Evolutionary conservation across 2,888 invertebrate species (phyloP), one percentile per base, ranked within the genome.

Genomic region (Melanargia galathea): DNA sequence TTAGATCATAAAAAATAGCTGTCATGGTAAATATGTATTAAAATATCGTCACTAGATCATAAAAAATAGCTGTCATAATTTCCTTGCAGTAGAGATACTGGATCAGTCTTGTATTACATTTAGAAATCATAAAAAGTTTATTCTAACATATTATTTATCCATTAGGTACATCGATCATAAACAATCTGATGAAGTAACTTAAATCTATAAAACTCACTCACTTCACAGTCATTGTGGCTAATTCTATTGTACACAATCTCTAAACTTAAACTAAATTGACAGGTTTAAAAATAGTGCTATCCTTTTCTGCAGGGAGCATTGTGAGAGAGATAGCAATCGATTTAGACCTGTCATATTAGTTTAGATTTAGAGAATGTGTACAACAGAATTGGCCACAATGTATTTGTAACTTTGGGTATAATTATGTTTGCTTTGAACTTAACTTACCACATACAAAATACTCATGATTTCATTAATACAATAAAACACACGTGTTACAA

Each of bases 391-490:
- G n/a, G n/a, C n/a, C n/a, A n/a, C n/a, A 63, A 64, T 63, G 60
- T 63, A 67, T 68, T 22, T 51, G 13, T 65, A 70, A 67, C 72
- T 75, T 73, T 74, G 73, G 72, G 58, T 64, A 67, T 65, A 64
- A 64, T 43, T 20, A 18, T 30, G n/a, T 74, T 73, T 75, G 79
- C 79, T 82, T 81, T 80, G 78, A 81, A 83, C 83, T 81, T 77
- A 77, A 69, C 70, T 67, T 75, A 74, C 75, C 72, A n/a, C n/a
- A n/a, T 70, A 73, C 65, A 70, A 72, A 56, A 63, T 68, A 72
- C 65, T 63, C 63, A 72, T 58, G 71, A 56, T 35, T 20, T 56
- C 33, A 33, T 38, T 57, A 45, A 46, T 52, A 62, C 61, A 64
- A 51, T 40, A 43, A 51, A 60, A 55, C 30, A 60, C 45, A 11